Evolutionary conservation across 2,888 invertebrate species (phyloP).

Genomic region (Scaptomyza cyrtandrae): DNA sequence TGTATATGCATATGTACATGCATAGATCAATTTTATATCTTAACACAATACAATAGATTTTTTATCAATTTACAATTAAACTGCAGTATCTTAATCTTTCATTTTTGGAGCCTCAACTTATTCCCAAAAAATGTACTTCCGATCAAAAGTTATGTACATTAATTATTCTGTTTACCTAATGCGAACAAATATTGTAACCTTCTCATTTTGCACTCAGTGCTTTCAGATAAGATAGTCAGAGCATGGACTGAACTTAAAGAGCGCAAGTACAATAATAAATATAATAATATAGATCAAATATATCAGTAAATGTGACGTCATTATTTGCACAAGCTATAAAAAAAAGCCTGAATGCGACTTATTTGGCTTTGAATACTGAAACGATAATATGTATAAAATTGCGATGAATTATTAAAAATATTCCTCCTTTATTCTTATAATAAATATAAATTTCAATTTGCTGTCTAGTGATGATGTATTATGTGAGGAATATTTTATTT

Average conservation of each 20-base stretch:
- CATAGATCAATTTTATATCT: too few relatives aligned
- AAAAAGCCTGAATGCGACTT: background rate
- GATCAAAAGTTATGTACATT: conserved; percentile 11
- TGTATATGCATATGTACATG: too few relatives aligned
- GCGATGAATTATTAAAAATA: too few relatives aligned
- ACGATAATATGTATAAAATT: background rate
- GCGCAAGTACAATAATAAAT: too few relatives aligned
- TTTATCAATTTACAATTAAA: background rate
- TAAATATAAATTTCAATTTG: too few relatives aligned
- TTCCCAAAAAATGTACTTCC: conserved; percentile 1
- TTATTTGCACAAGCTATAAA: conserved; percentile 2
- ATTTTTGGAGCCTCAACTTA: background rate
- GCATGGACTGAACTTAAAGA: background rate
- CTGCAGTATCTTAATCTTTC: background rate
- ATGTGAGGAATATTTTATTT: too few relatives aligned
- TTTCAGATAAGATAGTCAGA: conserved; percentile 27
- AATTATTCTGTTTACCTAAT: background rate
- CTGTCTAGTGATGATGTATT: too few relatives aligned
- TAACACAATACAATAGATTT: too few relatives aligned
- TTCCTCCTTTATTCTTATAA: too few relatives aligned
- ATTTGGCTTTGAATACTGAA: background rate
- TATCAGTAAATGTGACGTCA: conserved; percentile 9
- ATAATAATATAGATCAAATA: too few relatives aligned
- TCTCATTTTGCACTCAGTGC: background rate
- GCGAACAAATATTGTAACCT: background rate